Evolutionary conservation across 1,140 invertebrate genomes (phyloP).

Genomic region (Micrasema longulum): DNA sequence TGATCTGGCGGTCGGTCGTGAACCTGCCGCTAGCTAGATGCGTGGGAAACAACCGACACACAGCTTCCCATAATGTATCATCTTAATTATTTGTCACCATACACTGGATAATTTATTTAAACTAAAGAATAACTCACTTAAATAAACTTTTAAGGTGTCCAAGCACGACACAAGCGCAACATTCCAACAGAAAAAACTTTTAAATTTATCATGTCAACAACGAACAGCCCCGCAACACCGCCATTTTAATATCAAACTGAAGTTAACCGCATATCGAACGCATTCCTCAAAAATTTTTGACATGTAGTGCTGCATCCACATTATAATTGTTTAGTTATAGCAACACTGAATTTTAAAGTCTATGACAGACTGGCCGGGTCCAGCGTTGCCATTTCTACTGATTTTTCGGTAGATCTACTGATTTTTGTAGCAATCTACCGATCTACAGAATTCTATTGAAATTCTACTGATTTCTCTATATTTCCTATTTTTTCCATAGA

Average conservation of each 20-base stretch:
- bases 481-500: too few relatives aligned
- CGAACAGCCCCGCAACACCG: slow-evolving; percentile 19
- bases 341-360: too few relatives aligned
- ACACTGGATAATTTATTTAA: neutral
- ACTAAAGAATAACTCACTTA: neutral
- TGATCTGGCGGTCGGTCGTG: too few relatives aligned
- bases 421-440: too few relatives aligned
- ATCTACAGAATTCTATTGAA: too few relatives aligned
- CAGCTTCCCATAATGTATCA: slow-evolving; percentile 39
- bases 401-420: too few relatives aligned
- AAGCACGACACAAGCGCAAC: slow-evolving; percentile 3
- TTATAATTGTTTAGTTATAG: neutral
- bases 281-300: neutral
- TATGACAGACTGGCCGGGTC: too few relatives aligned
- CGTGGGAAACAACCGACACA: slow-evolving; percentile 38
- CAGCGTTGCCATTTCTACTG: too few relatives aligned
- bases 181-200: slow-evolving; percentile 29
- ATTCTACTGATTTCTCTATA: too few relatives aligned
- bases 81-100: slow-evolving; percentile 7
- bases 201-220: slow-evolving; percentile 43
- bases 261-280: slow-evolving; percentile 12
- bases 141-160: neutral
- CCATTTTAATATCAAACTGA: slow-evolving; percentile 43
- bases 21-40: slow-evolving; percentile 44
- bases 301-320: neutral